Percentiles rank a stretch among this genome's conserved stretches.
phyloP scores from a whole-genome alignment of 92 coral and sea anemone genomes.

The Bergia sp. region DNA sequence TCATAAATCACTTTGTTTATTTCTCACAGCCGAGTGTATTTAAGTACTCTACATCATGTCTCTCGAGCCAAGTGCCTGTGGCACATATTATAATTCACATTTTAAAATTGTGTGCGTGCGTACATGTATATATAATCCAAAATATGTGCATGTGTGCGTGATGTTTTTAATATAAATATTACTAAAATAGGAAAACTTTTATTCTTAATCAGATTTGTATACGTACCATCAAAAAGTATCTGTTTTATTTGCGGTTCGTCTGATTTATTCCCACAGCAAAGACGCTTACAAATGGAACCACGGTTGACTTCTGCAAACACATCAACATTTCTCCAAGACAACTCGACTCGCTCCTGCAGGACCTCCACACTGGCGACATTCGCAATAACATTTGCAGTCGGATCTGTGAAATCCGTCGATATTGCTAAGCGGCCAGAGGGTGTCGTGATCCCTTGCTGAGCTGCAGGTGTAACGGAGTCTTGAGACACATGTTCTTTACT shows the following conservation, averaged over 20 bases:
- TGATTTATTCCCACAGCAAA: slow-evolving; percentile 57
- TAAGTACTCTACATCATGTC: no score
- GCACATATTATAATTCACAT: no score
- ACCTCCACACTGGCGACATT: slow-evolving; percentile 65
- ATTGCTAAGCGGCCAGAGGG: slow-evolving; percentile 23
- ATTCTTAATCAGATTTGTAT: neutral
- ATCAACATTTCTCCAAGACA: slow-evolving; percentile 83
- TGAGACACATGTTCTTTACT: slow-evolving; percentile 30
- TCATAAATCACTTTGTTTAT: no score
- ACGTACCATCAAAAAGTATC: slow-evolving; percentile 86
- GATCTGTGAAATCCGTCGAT: slow-evolving; percentile 47
- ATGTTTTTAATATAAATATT: no score
- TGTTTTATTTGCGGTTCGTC: slow-evolving; percentile 74
- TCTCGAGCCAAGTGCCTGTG: no score
- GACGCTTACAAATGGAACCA: slow-evolving; percentile 72
- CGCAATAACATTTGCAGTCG: slow-evolving; percentile 59
- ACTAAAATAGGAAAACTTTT: neutral
- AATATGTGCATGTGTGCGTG: no score
- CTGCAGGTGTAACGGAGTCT: neutral
- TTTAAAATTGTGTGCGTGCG: no score
- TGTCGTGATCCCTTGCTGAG: slow-evolving; percentile 1
- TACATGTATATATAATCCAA: no score
- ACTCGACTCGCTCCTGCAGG: slow-evolving; percentile 63
- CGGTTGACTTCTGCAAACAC: slow-evolving; percentile 77
- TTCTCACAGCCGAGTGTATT: no score